These are phyloP conservation scores for Hiodon alosoides DNA, from an alignment of 2,113 vertebrate genomes.

Conservation along the genomic window DNA sequence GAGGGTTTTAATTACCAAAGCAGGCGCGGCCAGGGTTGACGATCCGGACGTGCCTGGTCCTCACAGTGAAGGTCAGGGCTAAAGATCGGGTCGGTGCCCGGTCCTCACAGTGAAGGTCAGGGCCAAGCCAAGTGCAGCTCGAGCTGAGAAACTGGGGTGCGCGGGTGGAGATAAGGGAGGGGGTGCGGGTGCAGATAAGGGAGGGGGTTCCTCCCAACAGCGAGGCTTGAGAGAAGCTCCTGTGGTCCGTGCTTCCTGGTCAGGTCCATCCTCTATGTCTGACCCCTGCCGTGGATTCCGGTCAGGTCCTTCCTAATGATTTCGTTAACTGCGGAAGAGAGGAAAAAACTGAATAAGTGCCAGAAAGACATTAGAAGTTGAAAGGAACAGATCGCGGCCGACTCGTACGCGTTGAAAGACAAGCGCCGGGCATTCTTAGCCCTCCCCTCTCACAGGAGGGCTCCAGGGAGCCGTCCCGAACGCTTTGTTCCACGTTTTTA, in stretches of 20 bases:
- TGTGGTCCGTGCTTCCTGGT: constrained; percentile 51
- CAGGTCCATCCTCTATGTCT: constrained; percentile 73
- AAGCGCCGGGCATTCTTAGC: background rate
- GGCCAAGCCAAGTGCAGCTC: constrained; percentile 46
- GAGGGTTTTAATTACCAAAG: background rate
- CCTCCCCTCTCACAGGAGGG: background rate
- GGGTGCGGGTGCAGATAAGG: constrained; percentile 36
- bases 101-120: constrained; percentile 39
- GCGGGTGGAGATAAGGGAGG: background rate
- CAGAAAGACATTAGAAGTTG: constrained; percentile 19
- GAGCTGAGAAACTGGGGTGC: constrained; percentile 14
- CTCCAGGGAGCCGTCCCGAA: background rate
- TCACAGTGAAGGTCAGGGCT: constrained; percentile 40
- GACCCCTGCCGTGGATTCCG: constrained; percentile 78
- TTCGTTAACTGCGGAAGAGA: constrained; percentile 84
- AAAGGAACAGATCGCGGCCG: background rate
- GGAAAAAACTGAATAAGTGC: constrained; percentile 12
- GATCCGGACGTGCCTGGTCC: constrained; percentile 18
- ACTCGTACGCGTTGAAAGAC: background rate
- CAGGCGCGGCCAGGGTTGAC: constrained; percentile 27
- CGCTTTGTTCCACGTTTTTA: no score
- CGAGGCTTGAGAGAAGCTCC: constrained; percentile 43
- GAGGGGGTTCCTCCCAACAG: constrained; percentile 47
- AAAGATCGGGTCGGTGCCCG: background rate
- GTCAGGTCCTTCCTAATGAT: constrained; percentile 99